Base-by-base conservation (phyloP, 1,140 invertebrate species). In the Arctopsyche grandis region DNA sequence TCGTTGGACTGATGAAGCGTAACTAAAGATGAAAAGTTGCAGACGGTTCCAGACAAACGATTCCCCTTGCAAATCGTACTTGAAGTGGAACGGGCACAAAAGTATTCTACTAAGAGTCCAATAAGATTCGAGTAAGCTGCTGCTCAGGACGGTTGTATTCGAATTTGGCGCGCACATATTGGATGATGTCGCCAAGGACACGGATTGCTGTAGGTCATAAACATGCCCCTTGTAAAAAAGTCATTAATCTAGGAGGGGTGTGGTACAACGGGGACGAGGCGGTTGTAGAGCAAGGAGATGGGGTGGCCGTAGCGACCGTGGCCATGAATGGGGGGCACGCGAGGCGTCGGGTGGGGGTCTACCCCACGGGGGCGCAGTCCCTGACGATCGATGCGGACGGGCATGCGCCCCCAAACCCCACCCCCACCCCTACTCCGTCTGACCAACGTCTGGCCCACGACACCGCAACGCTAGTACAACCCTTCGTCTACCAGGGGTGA, bases 141-240 rank as follows among this genome's bases (percentile, higher is more conserved):
- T 4, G 29, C 7, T 1, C 3, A 38, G 29, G 29, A 7, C 29
- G 29, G 1, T 38, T 38, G 29, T 38, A 38, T 38, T 38, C 7
- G 29, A 38, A 38, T 38, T 38, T 38, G 29, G 29, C 29, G 29
- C 29, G 29, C 29, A 21, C 21, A 5, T 22, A 5, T 19, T 22
- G 63, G 12, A n/a, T n/a, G 16, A 52, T 52, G 48, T 12, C 48
- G 48, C 48, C 48, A 52, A 12, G 48, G 10, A 14, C 63, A n/a
- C 63, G 24, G 10, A 66, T 66, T 66, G 63, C 63, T 66, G 63
- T 66, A 66, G 63, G 63, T 66, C 63, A 66, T 66, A 66, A 66
- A 66, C 63, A 66, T 66, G 63, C 12, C 24, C 56, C 63, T 19
- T 29, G 63, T 66, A 66, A 66, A 66, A 66, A 66, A 24, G 63